Evolutionary conservation across 2,797 vertebrate species (phyloP).

Genomic region (Dromococcyx pavoninus): DNA sequence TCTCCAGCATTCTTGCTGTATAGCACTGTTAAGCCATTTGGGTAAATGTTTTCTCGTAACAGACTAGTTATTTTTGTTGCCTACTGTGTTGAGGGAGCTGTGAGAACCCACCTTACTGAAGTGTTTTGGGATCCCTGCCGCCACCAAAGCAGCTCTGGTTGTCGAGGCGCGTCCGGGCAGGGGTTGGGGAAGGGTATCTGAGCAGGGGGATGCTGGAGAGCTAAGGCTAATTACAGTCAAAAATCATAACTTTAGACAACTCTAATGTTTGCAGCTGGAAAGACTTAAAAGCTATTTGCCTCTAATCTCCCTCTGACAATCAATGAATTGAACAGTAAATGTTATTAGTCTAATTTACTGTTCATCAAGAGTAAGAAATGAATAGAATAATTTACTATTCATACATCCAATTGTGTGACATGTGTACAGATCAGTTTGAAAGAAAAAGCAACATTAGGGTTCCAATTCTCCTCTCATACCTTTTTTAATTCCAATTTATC

Average conservation of each 20-base stretch:
- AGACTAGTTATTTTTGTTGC: neutral
- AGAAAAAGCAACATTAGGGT: constrained; percentile 1
- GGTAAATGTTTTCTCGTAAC: no score
- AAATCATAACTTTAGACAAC: constrained; percentile 67
- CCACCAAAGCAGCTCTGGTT: neutral
- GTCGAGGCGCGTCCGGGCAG: neutral
- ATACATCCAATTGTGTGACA: constrained; percentile 65
- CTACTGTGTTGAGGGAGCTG: neutral
- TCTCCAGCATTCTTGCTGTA: neutral
- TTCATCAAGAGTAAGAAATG: constrained; percentile 78
- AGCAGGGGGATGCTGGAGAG: neutral
- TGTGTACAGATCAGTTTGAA: constrained; percentile 55
- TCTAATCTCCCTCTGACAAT: constrained; percentile 73
- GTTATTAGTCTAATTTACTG: constrained; percentile 77
- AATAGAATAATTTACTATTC: constrained; percentile 77
- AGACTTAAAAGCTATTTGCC: constrained; percentile 72
- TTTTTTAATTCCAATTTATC: neutral
- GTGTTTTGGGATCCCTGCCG: neutral
- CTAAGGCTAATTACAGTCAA: constrained; percentile 55
- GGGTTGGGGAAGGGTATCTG: neutral
- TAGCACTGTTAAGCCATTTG: neutral
- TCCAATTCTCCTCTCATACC: constrained; percentile 20
- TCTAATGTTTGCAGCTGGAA: constrained; percentile 69
- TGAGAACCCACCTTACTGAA: neutral
- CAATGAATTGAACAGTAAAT: constrained; percentile 76